Conservation (phyloP, 2,888 invertebrate species). For the Sceliomorpha sp. region DNA sequence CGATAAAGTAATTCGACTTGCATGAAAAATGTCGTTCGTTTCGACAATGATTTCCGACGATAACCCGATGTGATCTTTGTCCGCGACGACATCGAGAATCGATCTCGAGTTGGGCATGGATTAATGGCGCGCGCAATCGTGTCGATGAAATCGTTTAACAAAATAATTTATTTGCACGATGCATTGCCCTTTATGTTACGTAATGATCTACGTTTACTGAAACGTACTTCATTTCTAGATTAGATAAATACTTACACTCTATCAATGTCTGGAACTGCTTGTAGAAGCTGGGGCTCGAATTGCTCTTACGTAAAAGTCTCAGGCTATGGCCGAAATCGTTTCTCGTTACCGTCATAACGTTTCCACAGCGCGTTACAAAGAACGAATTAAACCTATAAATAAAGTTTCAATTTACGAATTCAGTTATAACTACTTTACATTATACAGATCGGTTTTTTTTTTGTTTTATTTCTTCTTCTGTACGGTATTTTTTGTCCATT, state of each 20-base stretch:
- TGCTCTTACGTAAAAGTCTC: constrained; percentile 35
- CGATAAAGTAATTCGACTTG: constrained; percentile 18
- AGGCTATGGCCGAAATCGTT: constrained; percentile 24
- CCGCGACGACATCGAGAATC: constrained; percentile 2
- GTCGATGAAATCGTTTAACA: constrained; percentile 12
- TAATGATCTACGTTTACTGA: constrained; percentile 21
- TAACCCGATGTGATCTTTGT: constrained; percentile 13
- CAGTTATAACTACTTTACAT: no score
- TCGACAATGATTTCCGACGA: constrained; percentile 4
- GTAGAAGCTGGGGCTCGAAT: constrained; percentile 14
- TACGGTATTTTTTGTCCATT: no score
- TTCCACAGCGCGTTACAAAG: constrained; percentile 8
- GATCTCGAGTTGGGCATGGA: background rate
- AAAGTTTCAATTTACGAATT: constrained; percentile 11
- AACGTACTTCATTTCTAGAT: constrained; percentile 33
- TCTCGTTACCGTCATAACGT: constrained; percentile 26
- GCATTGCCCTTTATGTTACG: constrained; percentile 27
- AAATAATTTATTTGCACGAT: constrained; percentile 27
- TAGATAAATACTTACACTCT: constrained; percentile 40
- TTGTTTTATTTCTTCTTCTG: no score
- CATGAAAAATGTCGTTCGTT: constrained; percentile 17
- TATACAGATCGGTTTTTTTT: no score
- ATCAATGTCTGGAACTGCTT: constrained; percentile 32
- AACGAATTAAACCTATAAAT: constrained; percentile 24
- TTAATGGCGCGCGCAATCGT: constrained; percentile 10